Evolutionary conservation across 2,797 vertebrate species (phyloP).

Genomic region (Pyrrhura leucotis): DNA sequence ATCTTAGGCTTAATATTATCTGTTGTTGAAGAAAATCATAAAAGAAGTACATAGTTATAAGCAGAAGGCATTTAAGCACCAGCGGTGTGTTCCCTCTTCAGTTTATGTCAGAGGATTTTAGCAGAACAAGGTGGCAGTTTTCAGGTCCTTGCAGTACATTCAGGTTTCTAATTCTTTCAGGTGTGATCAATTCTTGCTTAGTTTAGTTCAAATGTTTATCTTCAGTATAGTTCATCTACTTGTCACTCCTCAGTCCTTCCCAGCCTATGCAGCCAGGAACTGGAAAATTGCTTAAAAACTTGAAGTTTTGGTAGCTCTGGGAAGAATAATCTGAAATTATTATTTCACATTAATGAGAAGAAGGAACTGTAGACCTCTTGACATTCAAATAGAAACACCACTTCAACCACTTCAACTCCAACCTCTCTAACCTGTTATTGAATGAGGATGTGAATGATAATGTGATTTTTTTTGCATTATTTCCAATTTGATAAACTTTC

Average conservation of each 20-base stretch:
- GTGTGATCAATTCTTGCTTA: not conserved
- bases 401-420: not conserved
- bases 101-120: not conserved
- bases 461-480: not conserved
- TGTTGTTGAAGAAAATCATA: not conserved
- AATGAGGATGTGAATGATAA: not conserved
- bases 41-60: not conserved
- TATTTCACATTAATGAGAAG: not conserved
- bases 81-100: not conserved
- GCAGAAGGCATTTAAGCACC: not conserved
- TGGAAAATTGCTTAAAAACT: not conserved
- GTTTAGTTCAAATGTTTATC: not conserved
- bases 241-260: not conserved
- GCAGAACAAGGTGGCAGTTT: not conserved
- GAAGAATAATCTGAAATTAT: not conserved
- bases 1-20: slow-evolving; percentile 4
- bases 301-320: not conserved
- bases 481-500: not conserved
- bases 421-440: not conserved
- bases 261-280: not conserved
- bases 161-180: not conserved
- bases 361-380: not conserved
- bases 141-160: not conserved
- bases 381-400: not conserved
- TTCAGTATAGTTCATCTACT: not conserved